phyloP scores from a whole-genome alignment of 2,888 invertebrate genomes.

The Papilio demoleus region DNA sequence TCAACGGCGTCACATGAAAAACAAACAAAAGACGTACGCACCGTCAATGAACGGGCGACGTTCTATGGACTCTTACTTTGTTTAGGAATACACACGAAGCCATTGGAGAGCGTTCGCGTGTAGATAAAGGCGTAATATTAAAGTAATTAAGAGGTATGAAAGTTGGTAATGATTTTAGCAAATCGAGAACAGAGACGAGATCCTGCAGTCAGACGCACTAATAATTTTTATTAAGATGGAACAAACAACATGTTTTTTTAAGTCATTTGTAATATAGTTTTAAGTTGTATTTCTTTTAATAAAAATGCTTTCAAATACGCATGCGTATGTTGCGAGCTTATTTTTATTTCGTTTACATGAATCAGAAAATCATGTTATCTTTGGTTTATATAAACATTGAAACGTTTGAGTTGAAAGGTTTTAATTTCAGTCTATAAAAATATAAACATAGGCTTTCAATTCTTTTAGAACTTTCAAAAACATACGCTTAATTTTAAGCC shows the following conservation, averaged over 20 bases:
- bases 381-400: too few species aligned
- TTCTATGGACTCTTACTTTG: constrained; percentile 13
- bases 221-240: too few species aligned
- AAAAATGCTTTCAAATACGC: too few species aligned
- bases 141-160: neutral
- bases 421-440: too few species aligned
- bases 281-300: neutral
- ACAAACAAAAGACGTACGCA: constrained; percentile 17
- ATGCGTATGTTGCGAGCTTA: too few species aligned
- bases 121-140: neutral
- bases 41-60: neutral
- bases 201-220: neutral
- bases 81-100: neutral
- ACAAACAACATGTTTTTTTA: too few species aligned
- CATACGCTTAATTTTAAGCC: too few species aligned
- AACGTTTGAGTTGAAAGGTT: too few species aligned
- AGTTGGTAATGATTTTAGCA: neutral
- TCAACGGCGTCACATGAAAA: constrained; percentile 22
- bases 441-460: too few species aligned
- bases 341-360: neutral
- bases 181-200: neutral
- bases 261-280: too few species aligned
- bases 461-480: too few species aligned
- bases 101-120: neutral
- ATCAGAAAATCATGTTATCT: too few species aligned